Evolutionary conservation across 2,113 vertebrate species (phyloP).

Genomic region (Phalacrocorax brasilianus): DNA sequence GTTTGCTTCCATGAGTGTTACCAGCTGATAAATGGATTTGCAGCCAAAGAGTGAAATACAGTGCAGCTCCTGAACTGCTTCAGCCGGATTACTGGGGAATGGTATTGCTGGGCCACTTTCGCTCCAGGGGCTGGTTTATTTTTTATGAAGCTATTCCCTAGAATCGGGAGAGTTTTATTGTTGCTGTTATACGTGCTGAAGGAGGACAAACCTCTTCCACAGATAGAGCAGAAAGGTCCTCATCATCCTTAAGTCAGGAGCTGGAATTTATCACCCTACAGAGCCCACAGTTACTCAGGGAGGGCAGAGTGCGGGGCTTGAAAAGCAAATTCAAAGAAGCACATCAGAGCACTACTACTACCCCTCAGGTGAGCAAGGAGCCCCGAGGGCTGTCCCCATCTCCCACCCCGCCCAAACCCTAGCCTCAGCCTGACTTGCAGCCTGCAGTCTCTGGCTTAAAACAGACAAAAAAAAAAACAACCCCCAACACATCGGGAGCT

Average conservation of each 20-base stretch:
- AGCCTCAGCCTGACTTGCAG: background rate
- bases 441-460: background rate
- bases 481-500: background rate
- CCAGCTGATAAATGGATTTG: conserved; percentile 38
- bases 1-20: background rate
- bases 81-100: background rate
- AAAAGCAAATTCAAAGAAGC: background rate
- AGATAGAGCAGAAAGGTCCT: background rate
- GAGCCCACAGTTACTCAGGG: background rate
- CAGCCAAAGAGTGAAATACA: conserved; percentile 34
- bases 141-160: background rate
- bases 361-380: background rate
- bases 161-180: background rate
- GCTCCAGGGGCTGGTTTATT: background rate
- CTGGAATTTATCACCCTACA: background rate
- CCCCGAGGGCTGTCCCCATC: background rate
- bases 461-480: background rate
- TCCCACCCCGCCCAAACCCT: background rate
- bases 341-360: background rate
- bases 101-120: background rate
- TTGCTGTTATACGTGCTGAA: background rate
- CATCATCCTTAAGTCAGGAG: background rate
- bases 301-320: background rate
- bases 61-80: conserved; percentile 16
- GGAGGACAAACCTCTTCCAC: background rate